Percentiles rank a stretch among this genome's conserved stretches.
Evolutionary conservation across 2,113 vertebrate genomes (phyloP).

Genomic region (Balaenoptera acutorostrata): DNA sequence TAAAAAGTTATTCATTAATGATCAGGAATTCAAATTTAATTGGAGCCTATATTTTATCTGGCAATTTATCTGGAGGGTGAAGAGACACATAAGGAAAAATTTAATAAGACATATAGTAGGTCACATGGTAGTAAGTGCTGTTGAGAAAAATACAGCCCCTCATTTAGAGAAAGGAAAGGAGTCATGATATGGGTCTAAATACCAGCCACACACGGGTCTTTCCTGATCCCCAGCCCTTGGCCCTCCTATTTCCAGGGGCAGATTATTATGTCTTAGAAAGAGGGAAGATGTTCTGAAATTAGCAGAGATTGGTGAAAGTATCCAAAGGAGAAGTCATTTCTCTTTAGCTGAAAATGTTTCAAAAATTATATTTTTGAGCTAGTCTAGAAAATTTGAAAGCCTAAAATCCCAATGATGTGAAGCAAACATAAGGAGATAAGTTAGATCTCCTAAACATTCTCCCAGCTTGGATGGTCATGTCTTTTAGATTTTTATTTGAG

Average conservation of each 20-base stretch:
- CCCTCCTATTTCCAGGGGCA: not conserved
- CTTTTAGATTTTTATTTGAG: not conserved
- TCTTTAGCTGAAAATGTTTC: not conserved
- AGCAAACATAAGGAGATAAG: not conserved
- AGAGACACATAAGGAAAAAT: not conserved
- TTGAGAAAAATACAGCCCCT: not conserved
- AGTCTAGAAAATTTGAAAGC: not conserved
- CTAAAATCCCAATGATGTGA: not conserved
- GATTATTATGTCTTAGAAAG: not conserved
- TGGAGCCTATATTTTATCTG: not conserved
- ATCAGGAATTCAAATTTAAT: not conserved
- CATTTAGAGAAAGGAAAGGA: not conserved
- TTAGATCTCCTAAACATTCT: not conserved
- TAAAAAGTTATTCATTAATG: not conserved
- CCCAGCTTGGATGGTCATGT: not conserved
- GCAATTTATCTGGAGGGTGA: not conserved
- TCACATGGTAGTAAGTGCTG: not conserved
- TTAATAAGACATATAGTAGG: not conserved
- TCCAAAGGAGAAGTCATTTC: not conserved
- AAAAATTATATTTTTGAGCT: not conserved
- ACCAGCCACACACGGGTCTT: fast-evolving
- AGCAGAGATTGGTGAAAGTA: not conserved
- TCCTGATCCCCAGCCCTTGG: not conserved
- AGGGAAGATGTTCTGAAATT: not conserved
- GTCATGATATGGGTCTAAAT: not conserved